Evolutionary conservation across 2,797 vertebrate species (phyloP).

Genomic region (Coilia nasus): DNA sequence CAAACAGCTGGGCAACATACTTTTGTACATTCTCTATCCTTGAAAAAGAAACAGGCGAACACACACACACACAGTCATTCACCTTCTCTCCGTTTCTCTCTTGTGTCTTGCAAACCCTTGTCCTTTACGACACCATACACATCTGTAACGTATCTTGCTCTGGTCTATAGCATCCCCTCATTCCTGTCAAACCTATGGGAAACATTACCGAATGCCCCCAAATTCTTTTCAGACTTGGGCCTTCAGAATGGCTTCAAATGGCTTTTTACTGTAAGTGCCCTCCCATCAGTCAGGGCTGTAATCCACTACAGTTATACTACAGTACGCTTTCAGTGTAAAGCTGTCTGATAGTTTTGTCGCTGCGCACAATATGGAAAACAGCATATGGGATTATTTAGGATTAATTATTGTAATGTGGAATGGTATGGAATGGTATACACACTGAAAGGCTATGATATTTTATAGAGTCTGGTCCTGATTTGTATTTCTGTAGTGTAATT

Average conservation of each 20-base stretch:
- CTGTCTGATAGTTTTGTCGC: background rate
- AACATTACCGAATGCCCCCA: background rate
- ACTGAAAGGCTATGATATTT: background rate
- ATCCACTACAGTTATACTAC: background rate
- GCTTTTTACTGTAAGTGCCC: background rate
- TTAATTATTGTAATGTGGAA: background rate
- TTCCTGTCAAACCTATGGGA: background rate
- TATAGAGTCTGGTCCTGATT: background rate
- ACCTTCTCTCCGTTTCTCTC: background rate
- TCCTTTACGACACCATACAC: background rate
- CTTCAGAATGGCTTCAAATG: too few relatives aligned
- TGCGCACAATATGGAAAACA: background rate
- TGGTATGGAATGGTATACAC: background rate
- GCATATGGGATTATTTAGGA: conserved; percentile 5
- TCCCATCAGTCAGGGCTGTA: background rate
- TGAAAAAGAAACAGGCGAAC: background rate
- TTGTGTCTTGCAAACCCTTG: background rate
- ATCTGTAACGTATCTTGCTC: background rate
- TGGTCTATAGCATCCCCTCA: background rate
- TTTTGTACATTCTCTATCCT: too few relatives aligned
- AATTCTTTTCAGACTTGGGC: background rate
- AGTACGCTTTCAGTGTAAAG: background rate
- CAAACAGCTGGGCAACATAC: too few relatives aligned
- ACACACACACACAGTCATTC: background rate
- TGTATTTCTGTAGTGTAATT: background rate